Base-by-base conservation (phyloP, 2,113 vertebrate species). In the Urocynchramus pylzowi region DNA sequence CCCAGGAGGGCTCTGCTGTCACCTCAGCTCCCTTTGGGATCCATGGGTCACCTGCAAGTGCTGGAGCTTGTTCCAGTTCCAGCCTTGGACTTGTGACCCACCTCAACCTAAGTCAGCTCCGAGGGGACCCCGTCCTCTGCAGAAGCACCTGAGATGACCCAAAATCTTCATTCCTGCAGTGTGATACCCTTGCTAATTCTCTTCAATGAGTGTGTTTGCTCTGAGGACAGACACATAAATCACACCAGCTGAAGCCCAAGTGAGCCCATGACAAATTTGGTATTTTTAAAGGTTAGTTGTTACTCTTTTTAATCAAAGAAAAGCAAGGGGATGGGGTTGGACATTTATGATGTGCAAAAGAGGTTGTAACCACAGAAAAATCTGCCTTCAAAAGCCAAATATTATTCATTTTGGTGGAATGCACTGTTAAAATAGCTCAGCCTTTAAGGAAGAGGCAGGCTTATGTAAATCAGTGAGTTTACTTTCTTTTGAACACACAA, bases 381-480 rank as follows among this genome's bases (percentile, higher is more conserved):
- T 96, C 70, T 97, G 70, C 60, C 64, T 96, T 92, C 76, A 84
- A 94, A 97, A 87, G 86, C 84, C 93, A 97, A 93, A 88, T 91
- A 57, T 97, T 97, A 96, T 97, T 97, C 96, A 94, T 73, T 96
- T 95, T 95, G 92, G 90, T 93, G 74, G 95, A 96, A 86, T 90
- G 68, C 44, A 31, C 83, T 82, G 83, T 88, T 81, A 96, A 86
- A 96, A 96, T 90, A 94, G 75, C 68, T 90, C 79, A 88, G 85
- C 71, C 96, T 97, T 97, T 94, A 87, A 96, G 91, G 79, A 97
- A 95, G 84, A 91, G 67, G 87, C 68, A 76, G 1, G 6, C 45
- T 96, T 95, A 96, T 95, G 82, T 97, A 77, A 92, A 92, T 19
- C 92, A 81, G 45, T 13, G 28, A 90, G 68, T 85, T 94, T 89